Evolutionary conservation across 2,797 vertebrate genomes (phyloP), one percentile per base, ranked within the genome.

Genomic region (Chrosomus eos): DNA sequence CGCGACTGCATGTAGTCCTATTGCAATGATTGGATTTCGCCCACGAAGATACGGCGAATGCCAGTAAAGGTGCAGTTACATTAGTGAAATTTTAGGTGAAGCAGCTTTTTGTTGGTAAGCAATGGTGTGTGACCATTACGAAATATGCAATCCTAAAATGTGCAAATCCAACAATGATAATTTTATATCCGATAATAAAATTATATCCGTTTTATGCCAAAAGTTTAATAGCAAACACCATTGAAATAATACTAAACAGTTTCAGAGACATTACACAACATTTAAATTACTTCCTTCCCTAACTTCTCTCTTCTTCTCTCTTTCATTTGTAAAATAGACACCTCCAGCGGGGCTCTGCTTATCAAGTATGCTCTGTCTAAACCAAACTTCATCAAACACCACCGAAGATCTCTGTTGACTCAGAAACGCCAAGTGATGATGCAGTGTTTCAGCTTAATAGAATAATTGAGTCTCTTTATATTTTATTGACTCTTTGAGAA

Each of bases 391-490:
- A 89, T 90, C 89, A 88, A 84, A 76, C 71, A 80, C 62, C 68
- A 70, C 87, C 81, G 51, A 16, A 82, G 86, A 90, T 87, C 86
- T 84, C 19, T 92, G 91, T 93, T 93, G 92, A 91, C 90, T 93
- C 90, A 92, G 91, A 92, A 91, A 85, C 88, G 89, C 88, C 88
- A 90, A n/a, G 86, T 85, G 83, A 66, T 85, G 72, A 83, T 87
- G 90, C 89, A 86, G 90, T 55, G 87, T 88, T 82, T 89, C 91
- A 90, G 74, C 87, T 88, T 93, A 92, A 95, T 94, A 91, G 92
- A 94, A 93, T 93, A 94, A 94, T 93, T 91, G 87, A 93, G 91
- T 92, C 67, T 83, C 43, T 85, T 82, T 89, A 80, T 82, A 76
- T 91, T 90, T 81, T 91, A 91, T 91, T 93, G 92, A 93, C 90